Conservation (phyloP, 2,797 vertebrate species). For the Cyprinodon diabolis region DNA sequence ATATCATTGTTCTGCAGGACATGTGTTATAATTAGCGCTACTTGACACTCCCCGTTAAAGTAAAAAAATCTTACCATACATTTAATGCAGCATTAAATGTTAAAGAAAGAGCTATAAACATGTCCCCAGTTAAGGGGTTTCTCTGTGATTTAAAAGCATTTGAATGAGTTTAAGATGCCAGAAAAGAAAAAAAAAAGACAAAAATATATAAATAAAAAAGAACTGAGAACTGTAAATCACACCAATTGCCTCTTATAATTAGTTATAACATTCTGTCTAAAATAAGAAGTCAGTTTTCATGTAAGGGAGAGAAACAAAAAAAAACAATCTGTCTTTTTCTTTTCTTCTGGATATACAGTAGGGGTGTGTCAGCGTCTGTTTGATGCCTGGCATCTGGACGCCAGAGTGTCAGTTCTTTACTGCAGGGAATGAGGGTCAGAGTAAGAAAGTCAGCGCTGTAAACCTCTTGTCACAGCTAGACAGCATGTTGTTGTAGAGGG, state of each 20-base stretch:
- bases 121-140: neutral
- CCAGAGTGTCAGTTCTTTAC: constrained; percentile 6
- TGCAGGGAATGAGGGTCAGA: constrained; percentile 3
- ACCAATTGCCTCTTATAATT: neutral
- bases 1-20: constrained; percentile 17
- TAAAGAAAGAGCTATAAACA: neutral
- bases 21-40: constrained; percentile 44
- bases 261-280: neutral
- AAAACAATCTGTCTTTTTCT: neutral
- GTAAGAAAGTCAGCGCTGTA: constrained; percentile 8
- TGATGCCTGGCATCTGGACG: constrained; percentile 21
- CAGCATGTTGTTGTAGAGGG: constrained; percentile 3
- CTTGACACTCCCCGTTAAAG: neutral
- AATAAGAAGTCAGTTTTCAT: neutral
- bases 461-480: constrained; percentile 7
- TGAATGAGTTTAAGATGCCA: neutral
- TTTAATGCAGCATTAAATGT: neutral
- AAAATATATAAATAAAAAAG: neutral
- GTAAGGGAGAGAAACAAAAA: neutral
- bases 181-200: neutral
- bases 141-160: neutral
- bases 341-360: constrained; percentile 2
- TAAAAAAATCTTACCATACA: neutral
- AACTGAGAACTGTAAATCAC: neutral
- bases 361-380: constrained; percentile 3